These are phyloP conservation scores for Kryptolebias ocellatus DNA, from an alignment of 2,797 vertebrate species.

Conservation along the genomic window DNA sequence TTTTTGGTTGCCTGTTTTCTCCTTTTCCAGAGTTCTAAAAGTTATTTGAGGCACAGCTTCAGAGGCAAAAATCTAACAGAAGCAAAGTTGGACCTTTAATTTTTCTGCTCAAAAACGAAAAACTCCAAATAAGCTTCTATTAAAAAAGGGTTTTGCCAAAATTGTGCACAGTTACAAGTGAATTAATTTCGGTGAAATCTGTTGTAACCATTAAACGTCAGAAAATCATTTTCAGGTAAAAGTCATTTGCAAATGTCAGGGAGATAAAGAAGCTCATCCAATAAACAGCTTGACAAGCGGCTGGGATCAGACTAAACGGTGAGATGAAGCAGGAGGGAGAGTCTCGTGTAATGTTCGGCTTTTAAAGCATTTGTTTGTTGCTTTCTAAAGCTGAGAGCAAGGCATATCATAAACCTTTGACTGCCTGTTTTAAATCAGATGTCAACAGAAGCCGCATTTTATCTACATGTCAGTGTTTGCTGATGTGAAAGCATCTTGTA, in stretches of 20 bases:
- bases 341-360: slow-evolving; percentile 1
- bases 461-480: slow-evolving; percentile 11
- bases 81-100: slow-evolving; percentile 15
- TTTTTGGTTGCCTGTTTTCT: slow-evolving; percentile 33
- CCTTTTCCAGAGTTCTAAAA: slow-evolving; percentile 18
- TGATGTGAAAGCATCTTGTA: background rate
- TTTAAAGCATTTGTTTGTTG: slow-evolving; percentile 18
- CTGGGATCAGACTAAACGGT: slow-evolving; percentile 49
- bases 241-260: slow-evolving; percentile 70
- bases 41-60: slow-evolving; percentile 31
- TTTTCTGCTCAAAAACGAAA: background rate
- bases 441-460: slow-evolving; percentile 26
- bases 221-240: slow-evolving; percentile 53
- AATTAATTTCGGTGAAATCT: slow-evolving; percentile 37
- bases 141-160: background rate
- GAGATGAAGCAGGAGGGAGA: slow-evolving; percentile 2
- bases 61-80: slow-evolving; percentile 18
- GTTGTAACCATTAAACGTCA: slow-evolving; percentile 57
- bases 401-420: slow-evolving; percentile 44
- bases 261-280: slow-evolving; percentile 63
- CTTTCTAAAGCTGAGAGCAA: slow-evolving; percentile 11
- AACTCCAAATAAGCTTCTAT: background rate
- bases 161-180: slow-evolving; percentile 24
- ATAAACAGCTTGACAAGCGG: slow-evolving; percentile 47
- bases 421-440: slow-evolving; percentile 41